Base-by-base conservation (phyloP, 2,113 vertebrate genomes). In the Hassar affinis region DNA sequence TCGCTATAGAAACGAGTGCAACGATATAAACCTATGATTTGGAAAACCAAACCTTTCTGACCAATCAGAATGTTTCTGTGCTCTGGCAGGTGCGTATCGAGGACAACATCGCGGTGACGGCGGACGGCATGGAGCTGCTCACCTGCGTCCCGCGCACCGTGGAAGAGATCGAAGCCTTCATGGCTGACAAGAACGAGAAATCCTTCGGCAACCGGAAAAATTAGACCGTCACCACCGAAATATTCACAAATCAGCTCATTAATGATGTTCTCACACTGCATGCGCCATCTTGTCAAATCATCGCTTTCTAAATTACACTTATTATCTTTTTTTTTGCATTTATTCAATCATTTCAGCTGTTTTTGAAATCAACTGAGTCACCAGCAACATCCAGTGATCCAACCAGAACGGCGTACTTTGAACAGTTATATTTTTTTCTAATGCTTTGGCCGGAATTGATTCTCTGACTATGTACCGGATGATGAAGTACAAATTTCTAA, bases 101-200 rank as follows among this genome's bases (percentile, higher is more conserved):
- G 88, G 97, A 99, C 0, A 94, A 98, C 83, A 94, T 99, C 0
- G 96, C 87, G 0, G 97, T 99, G 90, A 97, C 97, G 0, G 91
- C 93, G 6, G 85, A 30, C 0, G 96, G 98, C 0, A 88, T 96
- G 56, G 98, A 99, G 91, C 93, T 98, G 91, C 94, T 99, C 84
- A 99, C 97, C 20, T 72, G 49, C 27, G 74, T 77, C 56, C 98
- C 98, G 0, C 96, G 97, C n/a, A 98, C 96, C 0, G 96, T 97
- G 84, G 95, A 97, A 42, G 97, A 99, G 71, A 95, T 99, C 0
- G 97, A 99, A 89, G 95, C 94, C 0, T 97, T 96, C 91, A 99
- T 99, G 97, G 94, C 95, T 0, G 91, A 92, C 15, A 35, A 88
- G 1, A 71, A 45, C 2, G 61, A 84, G 81, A 95, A 95, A 85